phyloP scores from a whole-genome alignment of 2,797 vertebrate genomes.

The Thunnus albacares region DNA sequence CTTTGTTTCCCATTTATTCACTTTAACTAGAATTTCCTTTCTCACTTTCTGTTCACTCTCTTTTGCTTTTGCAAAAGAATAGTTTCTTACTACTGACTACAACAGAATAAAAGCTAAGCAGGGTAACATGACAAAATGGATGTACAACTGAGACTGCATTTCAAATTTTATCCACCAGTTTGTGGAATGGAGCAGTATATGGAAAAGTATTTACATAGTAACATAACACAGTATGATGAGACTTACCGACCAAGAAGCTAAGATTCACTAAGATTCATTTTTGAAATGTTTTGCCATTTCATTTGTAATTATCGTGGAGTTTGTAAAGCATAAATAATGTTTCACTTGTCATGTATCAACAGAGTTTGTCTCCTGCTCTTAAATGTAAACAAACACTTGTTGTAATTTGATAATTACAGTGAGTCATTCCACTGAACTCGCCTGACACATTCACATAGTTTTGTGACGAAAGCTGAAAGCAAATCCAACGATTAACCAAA shows the following conservation, averaged over 20 bases:
- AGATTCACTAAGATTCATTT: conserved; percentile 1
- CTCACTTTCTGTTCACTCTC: neutral
- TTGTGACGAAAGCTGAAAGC: neutral
- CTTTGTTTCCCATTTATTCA: neutral
- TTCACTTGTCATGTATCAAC: conserved; percentile 2
- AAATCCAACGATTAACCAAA: neutral
- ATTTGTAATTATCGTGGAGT: neutral
- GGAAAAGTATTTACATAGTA: neutral
- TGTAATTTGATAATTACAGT: neutral
- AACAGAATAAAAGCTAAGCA: neutral
- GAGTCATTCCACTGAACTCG: neutral
- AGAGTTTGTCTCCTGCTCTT: neutral
- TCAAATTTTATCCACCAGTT: neutral
- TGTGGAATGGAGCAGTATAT: neutral
- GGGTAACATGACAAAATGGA: neutral
- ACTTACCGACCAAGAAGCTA: neutral
- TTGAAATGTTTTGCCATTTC: neutral
- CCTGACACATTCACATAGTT: neutral
- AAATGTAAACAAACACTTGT: too few relatives aligned
- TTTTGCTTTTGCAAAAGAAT: neutral
- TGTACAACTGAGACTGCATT: neutral
- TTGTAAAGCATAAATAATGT: neutral
- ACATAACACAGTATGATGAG: neutral
- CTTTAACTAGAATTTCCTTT: neutral
- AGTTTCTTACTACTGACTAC: neutral